These are phyloP conservation scores for Sinocyclocheilus anophthalmus DNA, from an alignment of 2,113 vertebrate species.

Conservation along the genomic window DNA sequence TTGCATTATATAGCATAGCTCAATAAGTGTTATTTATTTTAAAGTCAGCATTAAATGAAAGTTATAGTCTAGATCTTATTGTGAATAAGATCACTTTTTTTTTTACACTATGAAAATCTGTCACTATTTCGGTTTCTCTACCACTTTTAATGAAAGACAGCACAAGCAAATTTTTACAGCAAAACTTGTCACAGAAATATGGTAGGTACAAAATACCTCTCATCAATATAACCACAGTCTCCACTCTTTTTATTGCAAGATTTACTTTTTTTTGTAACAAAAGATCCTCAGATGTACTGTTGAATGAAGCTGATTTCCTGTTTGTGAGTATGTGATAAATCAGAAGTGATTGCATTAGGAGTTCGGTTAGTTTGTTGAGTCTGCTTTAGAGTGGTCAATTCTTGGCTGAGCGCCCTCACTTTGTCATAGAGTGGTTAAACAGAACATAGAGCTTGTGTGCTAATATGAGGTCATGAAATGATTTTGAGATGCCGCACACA, in stretches of 20 bases:
- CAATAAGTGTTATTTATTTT: background rate
- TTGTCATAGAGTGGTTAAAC: background rate
- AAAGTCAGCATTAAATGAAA: background rate
- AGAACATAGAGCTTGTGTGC: background rate
- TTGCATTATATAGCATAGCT: background rate
- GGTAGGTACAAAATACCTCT: too few species aligned
- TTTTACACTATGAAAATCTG: too few species aligned
- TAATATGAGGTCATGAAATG: slow-evolving; percentile 19
- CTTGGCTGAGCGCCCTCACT: background rate
- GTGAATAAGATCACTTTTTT: too few species aligned
- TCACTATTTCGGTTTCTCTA: too few species aligned
- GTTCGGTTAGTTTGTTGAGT: background rate
- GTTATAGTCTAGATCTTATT: too few species aligned
- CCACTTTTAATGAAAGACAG: too few species aligned
- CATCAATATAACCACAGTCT: background rate
- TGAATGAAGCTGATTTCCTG: background rate
- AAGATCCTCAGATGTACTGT: background rate
- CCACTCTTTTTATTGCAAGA: background rate
- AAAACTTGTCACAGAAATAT: too few species aligned
- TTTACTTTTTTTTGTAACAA: background rate
- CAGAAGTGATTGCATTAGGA: background rate
- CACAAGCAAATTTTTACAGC: too few species aligned
- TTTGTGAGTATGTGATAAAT: background rate
- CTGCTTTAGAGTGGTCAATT: background rate
- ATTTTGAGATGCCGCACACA: background rate